Conservation (phyloP, 2,797 vertebrate species). For the Buphagus erythrorhynchus region DNA sequence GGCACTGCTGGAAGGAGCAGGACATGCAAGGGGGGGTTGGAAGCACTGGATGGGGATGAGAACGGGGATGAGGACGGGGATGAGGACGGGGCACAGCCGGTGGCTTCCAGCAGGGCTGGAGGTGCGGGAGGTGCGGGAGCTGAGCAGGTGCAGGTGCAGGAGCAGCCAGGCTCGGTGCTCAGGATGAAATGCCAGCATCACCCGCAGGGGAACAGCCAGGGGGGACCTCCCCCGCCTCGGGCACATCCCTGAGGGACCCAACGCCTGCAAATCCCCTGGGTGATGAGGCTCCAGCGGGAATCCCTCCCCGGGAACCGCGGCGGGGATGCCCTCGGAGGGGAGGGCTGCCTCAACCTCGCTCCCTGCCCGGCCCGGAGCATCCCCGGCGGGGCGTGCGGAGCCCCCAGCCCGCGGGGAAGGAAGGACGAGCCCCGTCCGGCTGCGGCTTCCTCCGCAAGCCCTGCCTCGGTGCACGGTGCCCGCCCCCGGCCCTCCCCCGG, state of each 20-base stretch:
- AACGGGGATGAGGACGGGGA: too few relatives aligned
- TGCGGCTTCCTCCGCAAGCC: slow-evolving; percentile 21
- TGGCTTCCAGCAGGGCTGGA: neutral
- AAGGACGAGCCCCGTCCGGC: neutral
- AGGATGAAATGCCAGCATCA: neutral
- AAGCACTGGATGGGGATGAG: accelerated
- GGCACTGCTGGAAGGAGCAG: neutral
- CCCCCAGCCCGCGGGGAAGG: neutral
- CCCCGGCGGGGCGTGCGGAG: neutral
- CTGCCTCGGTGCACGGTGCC: slow-evolving; percentile 17
- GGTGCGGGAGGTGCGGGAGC: neutral
- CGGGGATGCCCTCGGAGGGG: neutral
- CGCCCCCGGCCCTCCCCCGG: slow-evolving; percentile 19
- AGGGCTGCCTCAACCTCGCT: neutral
- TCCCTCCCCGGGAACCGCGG: neutral
- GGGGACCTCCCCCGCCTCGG: neutral
- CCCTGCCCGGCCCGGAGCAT: neutral
- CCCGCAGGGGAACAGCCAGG: neutral
- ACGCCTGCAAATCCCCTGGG: accelerated
- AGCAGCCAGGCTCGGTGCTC: neutral
- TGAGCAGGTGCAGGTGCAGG: neutral
- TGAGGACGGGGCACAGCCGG: accelerated
- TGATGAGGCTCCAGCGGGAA: neutral
- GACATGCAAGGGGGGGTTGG: accelerated
- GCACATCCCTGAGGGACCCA: neutral